Evolutionary conservation across 2,888 invertebrate genomes (phyloP).

Genomic region (Galerucella nymphaeae): DNA sequence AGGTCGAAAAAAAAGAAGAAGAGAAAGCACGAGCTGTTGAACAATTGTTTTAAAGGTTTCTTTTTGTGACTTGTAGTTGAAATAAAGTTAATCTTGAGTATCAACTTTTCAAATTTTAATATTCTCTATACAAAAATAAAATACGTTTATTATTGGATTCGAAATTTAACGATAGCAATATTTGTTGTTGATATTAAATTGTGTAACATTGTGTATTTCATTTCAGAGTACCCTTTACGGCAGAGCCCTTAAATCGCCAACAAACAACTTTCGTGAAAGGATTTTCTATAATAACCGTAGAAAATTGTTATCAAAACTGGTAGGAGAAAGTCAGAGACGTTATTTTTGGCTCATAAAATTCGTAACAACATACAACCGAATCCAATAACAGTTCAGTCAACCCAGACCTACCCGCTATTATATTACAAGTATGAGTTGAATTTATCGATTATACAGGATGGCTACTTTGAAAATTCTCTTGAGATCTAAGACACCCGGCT

Average conservation of each 20-base stretch:
- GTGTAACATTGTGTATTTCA: background rate
- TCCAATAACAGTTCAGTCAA: constrained; percentile 6
- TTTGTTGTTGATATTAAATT: background rate
- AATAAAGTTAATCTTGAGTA: too few species aligned
- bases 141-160: background rate
- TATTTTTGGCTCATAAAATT: constrained; percentile 2
- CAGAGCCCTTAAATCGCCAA: background rate
- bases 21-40: too few species aligned
- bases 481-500: too few species aligned
- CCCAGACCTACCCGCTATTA: background rate
- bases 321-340: constrained; percentile 5
- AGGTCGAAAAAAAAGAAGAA: background rate
- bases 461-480: background rate
- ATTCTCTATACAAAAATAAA: background rate
- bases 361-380: constrained; percentile 1
- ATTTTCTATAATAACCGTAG: background rate
- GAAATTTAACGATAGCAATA: background rate
- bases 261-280: constrained; percentile 4
- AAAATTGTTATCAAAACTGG: background rate
- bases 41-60: too few species aligned
- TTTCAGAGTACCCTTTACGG: background rate
- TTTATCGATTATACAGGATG: background rate
- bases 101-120: too few species aligned
- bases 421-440: background rate
- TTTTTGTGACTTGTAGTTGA: too few species aligned